Conservation (phyloP, 2,888 invertebrate genomes). For the Torymus auratus region DNA sequence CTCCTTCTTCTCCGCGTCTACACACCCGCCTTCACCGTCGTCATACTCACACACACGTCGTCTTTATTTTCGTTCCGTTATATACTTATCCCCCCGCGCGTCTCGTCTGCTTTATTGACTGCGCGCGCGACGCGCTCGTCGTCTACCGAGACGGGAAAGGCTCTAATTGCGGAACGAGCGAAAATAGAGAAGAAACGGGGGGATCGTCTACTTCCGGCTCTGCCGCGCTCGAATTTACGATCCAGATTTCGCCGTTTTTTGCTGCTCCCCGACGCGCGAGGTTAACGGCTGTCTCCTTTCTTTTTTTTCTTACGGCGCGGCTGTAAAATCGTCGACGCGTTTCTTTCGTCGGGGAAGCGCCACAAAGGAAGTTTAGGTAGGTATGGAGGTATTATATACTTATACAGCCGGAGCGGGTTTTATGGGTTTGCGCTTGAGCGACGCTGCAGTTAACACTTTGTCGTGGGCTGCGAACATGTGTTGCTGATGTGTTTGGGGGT, state of each 20-base stretch:
- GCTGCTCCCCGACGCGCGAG: neutral
- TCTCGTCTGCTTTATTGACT: conserved; percentile 30
- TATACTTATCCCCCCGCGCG: neutral
- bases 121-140: neutral
- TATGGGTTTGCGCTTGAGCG: too few relatives aligned
- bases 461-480: too few relatives aligned
- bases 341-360: too few relatives aligned
- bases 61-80: conserved; percentile 48
- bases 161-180: conserved; percentile 50
- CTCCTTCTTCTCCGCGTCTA: too few relatives aligned
- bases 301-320: neutral
- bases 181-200: conserved; percentile 47
- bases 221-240: conserved; percentile 41
- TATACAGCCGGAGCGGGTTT: too few relatives aligned
- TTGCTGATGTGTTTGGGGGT: too few relatives aligned
- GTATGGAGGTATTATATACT: too few relatives aligned
- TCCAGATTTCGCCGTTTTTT: conserved; percentile 10
- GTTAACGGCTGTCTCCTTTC: neutral
- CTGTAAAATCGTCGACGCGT: too few relatives aligned
- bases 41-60: too few relatives aligned
- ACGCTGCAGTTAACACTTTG: too few relatives aligned
- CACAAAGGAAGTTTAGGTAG: too few relatives aligned
- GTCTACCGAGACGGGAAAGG: neutral
- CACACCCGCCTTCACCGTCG: too few relatives aligned
- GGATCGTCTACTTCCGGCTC: conserved; percentile 47